Evolutionary conservation across 2,888 invertebrate species (phyloP), one percentile per base, ranked within the genome.

Genomic region (Apomyelois bistriatella): DNA sequence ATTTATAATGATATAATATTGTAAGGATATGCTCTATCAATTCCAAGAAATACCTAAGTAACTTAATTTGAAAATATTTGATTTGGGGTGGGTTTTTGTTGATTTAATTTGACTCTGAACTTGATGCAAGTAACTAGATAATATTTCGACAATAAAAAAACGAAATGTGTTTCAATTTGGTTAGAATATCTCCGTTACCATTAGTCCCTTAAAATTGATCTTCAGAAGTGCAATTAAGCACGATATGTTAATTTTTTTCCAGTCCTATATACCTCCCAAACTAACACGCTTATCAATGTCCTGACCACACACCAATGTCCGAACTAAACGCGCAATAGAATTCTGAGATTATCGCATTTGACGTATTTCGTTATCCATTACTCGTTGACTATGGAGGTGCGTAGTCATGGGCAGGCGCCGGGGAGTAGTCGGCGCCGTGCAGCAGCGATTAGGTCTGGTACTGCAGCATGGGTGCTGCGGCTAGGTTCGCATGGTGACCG

Each of bases 391-490:
- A 88, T 60, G 87, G 83, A 52, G 87, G 79, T 63, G 88, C 82
- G 74, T 85, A 90, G 70, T 90, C 90, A 65, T 84, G 86, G 80
- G 85, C 82, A 77, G 87, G 82, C 82, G 89, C 83, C 85, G 84
- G 79, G 68, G 86, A 79, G 72, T 87, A 88, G 63, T 88, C 89
- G 81, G 89, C 90, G 85, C 90, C 90, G 87, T 89, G 90, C 58
- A 91, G 90, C 79, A 91, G 65, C 89, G 93, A 96, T 96, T 97
- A 97, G 95, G 97, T 97, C 91, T 99, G 98, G 91, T 99, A 99
- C 82, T 98, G 98, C 65, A 99, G 92, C 96, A 99, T 98, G 55
- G 98, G 98, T 68, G 98, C 97, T 58, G 98, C 97, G 55, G 97
- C 95, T 74, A 98, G 93, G 91, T 98, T 98, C 66, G 98, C 97